Evolutionary conservation across 1,140 invertebrate species (phyloP).

Genomic region (Bombus waltoni): DNA sequence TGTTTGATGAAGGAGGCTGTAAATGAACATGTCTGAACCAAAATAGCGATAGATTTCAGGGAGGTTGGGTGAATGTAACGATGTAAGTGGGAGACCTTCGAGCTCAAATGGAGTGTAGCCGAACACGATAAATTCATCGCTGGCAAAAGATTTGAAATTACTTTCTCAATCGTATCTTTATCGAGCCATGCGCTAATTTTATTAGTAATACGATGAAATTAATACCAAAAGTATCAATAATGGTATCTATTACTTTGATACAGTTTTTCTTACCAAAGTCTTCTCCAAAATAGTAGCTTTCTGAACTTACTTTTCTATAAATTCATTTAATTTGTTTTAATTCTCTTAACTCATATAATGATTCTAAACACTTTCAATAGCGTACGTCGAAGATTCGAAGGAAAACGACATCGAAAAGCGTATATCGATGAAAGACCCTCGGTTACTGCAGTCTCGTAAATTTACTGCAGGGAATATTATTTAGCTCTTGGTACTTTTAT

Average conservation of each 20-base stretch:
- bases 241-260: background rate
- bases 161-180: background rate
- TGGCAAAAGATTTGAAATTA: background rate
- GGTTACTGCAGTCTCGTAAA: background rate
- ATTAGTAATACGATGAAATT: background rate
- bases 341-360: too few species aligned
- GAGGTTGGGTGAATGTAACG: too few species aligned
- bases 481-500: background rate
- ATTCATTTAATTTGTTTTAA: background rate
- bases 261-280: background rate
- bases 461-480: background rate
- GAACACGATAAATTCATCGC: background rate
- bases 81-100: too few species aligned
- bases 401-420: too few species aligned
- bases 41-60: constrained; percentile 13
- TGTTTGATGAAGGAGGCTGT: constrained; percentile 12
- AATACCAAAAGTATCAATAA: too few species aligned
- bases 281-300: background rate
- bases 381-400: too few species aligned
- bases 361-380: too few species aligned
- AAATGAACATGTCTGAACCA: constrained; percentile 23
- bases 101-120: too few species aligned
- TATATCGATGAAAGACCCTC: too few species aligned
- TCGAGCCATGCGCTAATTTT: background rate
- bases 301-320: background rate